Percentiles rank a stretch among this genome's conserved stretches.
These are phyloP conservation scores for Neuroterus valhalla DNA, from an alignment of 1,140 invertebrate species.

Conservation along the genomic window DNA sequence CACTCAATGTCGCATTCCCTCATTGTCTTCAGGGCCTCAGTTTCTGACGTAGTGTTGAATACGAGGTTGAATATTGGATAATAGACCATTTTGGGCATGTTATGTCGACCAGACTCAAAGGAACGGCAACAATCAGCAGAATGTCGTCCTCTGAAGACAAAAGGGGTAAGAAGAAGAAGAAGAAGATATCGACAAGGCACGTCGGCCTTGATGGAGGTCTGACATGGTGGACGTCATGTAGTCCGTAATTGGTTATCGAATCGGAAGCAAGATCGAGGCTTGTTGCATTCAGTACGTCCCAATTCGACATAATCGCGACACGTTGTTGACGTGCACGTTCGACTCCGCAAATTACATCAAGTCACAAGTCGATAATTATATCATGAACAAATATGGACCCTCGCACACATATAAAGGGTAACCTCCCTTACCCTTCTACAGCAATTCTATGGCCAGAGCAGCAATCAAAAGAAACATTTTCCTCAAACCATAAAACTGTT, in stretches of 20 bases:
- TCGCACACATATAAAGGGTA: constrained; percentile 10
- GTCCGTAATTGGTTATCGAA: constrained; percentile 62
- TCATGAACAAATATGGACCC: constrained; percentile 54
- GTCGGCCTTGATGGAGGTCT: constrained; percentile 38
- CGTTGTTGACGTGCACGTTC: constrained; percentile 57
- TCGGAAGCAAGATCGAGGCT: constrained; percentile 49
- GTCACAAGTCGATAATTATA: constrained; percentile 53
- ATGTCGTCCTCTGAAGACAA: background rate
- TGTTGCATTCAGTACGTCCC: constrained; percentile 23
- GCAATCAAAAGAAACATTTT: too few species aligned
- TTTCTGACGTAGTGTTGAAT: too few species aligned
- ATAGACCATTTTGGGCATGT: too few species aligned
- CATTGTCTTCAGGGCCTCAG: too few species aligned
- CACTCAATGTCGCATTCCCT: too few species aligned
- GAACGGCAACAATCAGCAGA: background rate
- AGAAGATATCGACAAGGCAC: constrained; percentile 30
- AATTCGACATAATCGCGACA: constrained; percentile 57
- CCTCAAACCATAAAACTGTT: too few species aligned
- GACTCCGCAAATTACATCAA: constrained; percentile 58
- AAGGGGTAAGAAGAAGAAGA: constrained; percentile 20
- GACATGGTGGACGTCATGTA: constrained; percentile 58
- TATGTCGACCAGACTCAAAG: background rate
- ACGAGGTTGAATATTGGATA: too few species aligned
- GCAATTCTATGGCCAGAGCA: too few species aligned
- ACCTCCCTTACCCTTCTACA: background rate